Base-by-base conservation (phyloP, 2,888 invertebrate species). In the Aproaerema taeniolella region DNA sequence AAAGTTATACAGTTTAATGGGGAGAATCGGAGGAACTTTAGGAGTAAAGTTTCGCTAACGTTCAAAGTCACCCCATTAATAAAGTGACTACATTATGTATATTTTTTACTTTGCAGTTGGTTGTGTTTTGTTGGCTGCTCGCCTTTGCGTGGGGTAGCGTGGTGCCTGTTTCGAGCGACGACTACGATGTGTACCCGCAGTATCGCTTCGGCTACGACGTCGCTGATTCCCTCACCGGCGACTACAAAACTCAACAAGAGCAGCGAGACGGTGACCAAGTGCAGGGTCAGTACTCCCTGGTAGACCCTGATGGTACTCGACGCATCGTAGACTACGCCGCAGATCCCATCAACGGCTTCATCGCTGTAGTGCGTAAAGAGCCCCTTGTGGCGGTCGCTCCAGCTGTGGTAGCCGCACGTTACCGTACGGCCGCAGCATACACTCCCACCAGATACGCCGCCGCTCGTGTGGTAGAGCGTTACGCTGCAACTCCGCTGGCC, bases 161-260 rank as follows among this genome's bases (percentile, higher is more conserved):
- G 37, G 68, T 75, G 30, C 73, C 81, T 7, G 74, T 70, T 7
- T 69, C 70, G 12, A 37, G 58, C 1, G 82, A 80, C 43, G 74
- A 88, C 42, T 88, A 85, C 58, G 89, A 89, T 58, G 82, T 89
- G 1, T 60, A 80, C 33, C 90, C 91, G 1, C 89, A 89, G 59
- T 91, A 91, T 67, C 64, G 67, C 45, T 85, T 74, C 44, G 86
- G 80, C 26, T 85, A 86, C 50, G 63, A 75, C 30, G 86, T 86
- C 11, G 75, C 77, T 0, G 86, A 86, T 48, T 68, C 79, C 1
- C 65, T 83, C 34, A 82, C 85, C 39, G 86, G 85, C 1, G 85
- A 85, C 53, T 81, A 75, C 66, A 86, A 86, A 60, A 79, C 72
- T 43, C 85, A 80, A 50, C 64, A 63, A 17, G 89, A 89, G 53